Evolutionary conservation across 2,888 invertebrate species (phyloP), one percentile per base, ranked within the genome.

Genomic region (Drosophila anomalata): DNA sequence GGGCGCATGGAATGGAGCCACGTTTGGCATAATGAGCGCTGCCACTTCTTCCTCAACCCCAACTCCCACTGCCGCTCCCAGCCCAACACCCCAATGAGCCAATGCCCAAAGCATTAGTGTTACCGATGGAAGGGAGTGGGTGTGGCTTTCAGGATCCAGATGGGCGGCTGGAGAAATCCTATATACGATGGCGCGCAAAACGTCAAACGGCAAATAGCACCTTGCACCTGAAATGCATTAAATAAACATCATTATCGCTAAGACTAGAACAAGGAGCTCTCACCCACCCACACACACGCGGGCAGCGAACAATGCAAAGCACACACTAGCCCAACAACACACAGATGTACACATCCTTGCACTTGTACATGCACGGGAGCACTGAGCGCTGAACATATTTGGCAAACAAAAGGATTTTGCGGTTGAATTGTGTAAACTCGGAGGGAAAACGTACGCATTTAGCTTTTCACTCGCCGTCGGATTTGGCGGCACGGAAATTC

Each of bases 141-240:
- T 29, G 5, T 12, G 8, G 11, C 44, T 44, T 20, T 42, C 26
- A 11, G 39, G 17, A 7, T 44, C 31, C 20, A 12, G 44, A 31
- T 39, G 39, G 5, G 20, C 14, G 41, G 48, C 24, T 3, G 72
- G 70, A 48, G 65, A 73, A 85, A 84, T 84, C 70, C 82, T 55
- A 71, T 65, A 71, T 65, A 73, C 57, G 60, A 68, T 67, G 60
- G 73, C 61, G 73, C 59, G 75, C 75, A 69, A 70, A 77, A 88
- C 83, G 79, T 79, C 83, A 83, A 79, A 83, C 66, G 75, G 80
- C 84, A 82, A 88, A 79, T 79, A 83, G 71, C 77, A 73, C 77
- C 84, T 84, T 78, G 87, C 88, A 88, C 87, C 84, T 84, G 88
- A 75, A 88, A 85, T 85, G 85, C 87, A 85, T 85, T 85, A 87